Conservation (phyloP, 2,888 invertebrate genomes). For the Cordylochernes scorpioides region DNA sequence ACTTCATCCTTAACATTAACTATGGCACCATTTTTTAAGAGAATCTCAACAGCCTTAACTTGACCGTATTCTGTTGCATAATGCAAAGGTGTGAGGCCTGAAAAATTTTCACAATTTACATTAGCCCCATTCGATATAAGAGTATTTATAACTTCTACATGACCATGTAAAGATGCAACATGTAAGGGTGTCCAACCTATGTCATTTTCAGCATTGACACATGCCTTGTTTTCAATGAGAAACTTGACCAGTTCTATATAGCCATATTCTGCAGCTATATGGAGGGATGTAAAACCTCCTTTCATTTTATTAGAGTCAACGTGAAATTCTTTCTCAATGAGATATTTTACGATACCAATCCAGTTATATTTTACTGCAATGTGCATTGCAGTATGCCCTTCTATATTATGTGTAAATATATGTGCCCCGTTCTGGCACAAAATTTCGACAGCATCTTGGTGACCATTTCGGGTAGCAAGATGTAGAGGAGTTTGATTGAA, state of each 20-base stretch:
- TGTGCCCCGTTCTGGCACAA: slow-evolving; percentile 39
- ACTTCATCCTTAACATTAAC: slow-evolving; percentile 50
- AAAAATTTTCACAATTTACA: slow-evolving; percentile 41
- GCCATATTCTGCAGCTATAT: slow-evolving; percentile 1
- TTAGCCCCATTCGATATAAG: slow-evolving; percentile 48
- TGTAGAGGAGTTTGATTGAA: slow-evolving; percentile 28
- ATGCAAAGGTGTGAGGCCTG: slow-evolving; percentile 82
- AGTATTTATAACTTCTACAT: slow-evolving; percentile 39
- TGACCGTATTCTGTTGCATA: slow-evolving; percentile 73
- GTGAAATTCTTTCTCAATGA: not conserved
- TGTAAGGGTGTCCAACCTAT: slow-evolving; percentile 87
- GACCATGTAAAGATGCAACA: slow-evolving; percentile 68
- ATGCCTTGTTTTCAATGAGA: not conserved
- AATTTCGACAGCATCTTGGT: slow-evolving; percentile 14
- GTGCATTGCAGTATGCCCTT: not conserved
- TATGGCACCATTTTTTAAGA: slow-evolving; percentile 53
- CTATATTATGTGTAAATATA: slow-evolving; percentile 37
- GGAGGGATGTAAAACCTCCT: not conserved
- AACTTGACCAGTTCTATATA: slow-evolving; percentile 1
- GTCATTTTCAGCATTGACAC: slow-evolving; percentile 39
- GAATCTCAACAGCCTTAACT: slow-evolving; percentile 39
- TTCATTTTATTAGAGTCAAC: not conserved
- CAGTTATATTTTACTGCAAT: slow-evolving; percentile 1
- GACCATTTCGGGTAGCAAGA: slow-evolving; percentile 2
- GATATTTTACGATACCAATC: not conserved